Base-by-base conservation (phyloP, 2,888 invertebrate genomes). In the Falcaria lacertinaria region DNA sequence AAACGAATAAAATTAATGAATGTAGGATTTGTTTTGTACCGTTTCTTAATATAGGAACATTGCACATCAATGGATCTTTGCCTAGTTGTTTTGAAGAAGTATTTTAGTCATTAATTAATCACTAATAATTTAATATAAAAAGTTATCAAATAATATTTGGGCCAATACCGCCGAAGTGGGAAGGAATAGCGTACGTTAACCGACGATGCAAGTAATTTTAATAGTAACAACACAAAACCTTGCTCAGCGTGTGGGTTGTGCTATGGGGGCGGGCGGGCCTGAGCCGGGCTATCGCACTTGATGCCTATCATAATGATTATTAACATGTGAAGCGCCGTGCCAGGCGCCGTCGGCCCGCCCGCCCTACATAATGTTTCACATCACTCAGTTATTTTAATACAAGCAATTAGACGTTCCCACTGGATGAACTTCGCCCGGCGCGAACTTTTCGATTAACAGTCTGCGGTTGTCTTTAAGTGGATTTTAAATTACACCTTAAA, bases 261-360 rank as follows among this genome's bases (percentile, higher is more conserved):
- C 19, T 19, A 5, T 34, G 58, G 63, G 64, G 57, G 64, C 59
- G 64, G 64, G 59, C 54, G 64, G 60, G 64, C 57, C 68, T 71
- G 71, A 61, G 70, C 64, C 62, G 63, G 75, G 80, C 84, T 82
- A 84, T 84, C 85, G 87, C 79, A 86, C 86, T 88, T 85, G 88
- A 88, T 88, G 79, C 76, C 28, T 87, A 89, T 88, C 87, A 87
- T 84, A 86, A 88, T 85, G 87, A 88, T 88, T 87, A 89, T 88
- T 87, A 87, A 89, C 87, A 87, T 87, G 89, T 87, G 84, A 82
- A 77, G 73, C 74, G 37, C 73, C 64, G 84, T 87, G 64, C 89
- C 85, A 81, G 84, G 80, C 78, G 69, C 81, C 71, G 77, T 66
- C 72, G 73, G 74, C 76, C 72, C 64, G 57, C 69, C 56, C 78